Evolutionary conservation across 1,140 invertebrate genomes (phyloP).

Genomic region (Apolygus lucorum): DNA sequence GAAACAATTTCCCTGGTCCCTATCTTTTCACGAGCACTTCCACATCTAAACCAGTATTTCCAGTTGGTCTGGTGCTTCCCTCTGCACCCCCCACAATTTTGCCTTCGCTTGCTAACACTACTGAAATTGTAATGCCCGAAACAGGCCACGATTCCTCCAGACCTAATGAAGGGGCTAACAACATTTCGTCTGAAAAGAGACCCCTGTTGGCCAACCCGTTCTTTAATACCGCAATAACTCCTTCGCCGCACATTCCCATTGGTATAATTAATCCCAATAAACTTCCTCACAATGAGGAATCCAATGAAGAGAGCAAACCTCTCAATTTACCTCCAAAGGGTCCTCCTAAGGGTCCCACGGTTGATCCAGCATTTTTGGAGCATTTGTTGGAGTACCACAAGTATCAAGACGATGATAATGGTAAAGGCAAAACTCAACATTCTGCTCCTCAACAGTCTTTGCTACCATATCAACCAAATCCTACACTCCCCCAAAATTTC

Average conservation of each 20-base stretch:
- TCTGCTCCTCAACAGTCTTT: not conserved
- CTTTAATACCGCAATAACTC: not conserved
- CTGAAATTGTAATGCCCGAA: not conserved
- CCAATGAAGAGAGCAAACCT: not conserved
- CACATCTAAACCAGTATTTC: not conserved
- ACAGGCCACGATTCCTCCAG: not conserved
- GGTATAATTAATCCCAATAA: slow-evolving; percentile 23
- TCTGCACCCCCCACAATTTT: not conserved
- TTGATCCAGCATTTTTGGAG: slow-evolving; percentile 11
- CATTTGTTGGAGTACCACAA: slow-evolving; percentile 17
- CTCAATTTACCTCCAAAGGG: not conserved
- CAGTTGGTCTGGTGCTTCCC: not conserved
- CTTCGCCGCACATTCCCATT: slow-evolving; percentile 12
- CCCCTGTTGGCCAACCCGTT: too few species aligned
- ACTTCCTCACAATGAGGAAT: not conserved
- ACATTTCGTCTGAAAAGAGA: slow-evolving; percentile 17
- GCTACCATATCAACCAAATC: not conserved
- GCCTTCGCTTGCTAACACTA: not conserved
- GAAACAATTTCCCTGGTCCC: not conserved
- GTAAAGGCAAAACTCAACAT: not conserved
- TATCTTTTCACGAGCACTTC: not conserved
- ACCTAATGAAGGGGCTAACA: not conserved
- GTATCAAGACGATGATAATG: not conserved
- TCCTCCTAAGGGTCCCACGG: not conserved
- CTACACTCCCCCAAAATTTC: not conserved